Percentiles rank a stretch among this genome's conserved stretches.
These are phyloP conservation scores for Cosmorhoe ocellata DNA, from an alignment of 2,888 invertebrate genomes.

Conservation along the genomic window DNA sequence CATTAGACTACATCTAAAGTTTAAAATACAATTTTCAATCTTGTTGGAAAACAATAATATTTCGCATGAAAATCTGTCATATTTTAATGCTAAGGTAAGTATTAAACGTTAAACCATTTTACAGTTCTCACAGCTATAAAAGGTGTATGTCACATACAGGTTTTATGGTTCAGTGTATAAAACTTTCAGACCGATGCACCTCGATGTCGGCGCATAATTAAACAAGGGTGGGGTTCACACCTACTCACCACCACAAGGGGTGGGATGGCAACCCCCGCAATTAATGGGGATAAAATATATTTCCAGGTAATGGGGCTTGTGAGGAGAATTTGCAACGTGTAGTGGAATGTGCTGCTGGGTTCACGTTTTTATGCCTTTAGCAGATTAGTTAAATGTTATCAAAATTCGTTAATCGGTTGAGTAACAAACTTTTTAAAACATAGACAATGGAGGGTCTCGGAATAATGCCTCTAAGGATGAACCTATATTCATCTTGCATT, in stretches of 20 bases:
- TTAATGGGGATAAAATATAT: constrained; percentile 26
- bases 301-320: constrained; percentile 6
- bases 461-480: no score
- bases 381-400: no score
- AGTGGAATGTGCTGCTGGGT: constrained; percentile 6
- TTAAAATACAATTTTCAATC: no score
- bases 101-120: no score
- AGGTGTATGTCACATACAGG: neutral
- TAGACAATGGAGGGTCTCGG: no score
- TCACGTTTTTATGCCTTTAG: neutral
- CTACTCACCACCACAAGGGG: constrained; percentile 35
- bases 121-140: neutral
- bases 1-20: no score
- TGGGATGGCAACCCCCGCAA: constrained; percentile 24
- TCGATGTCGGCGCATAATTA: constrained; percentile 60
- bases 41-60: no score
- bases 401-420: no score
- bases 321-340: constrained; percentile 15
- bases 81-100: no score
- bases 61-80: no score
- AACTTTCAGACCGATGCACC: constrained; percentile 55
- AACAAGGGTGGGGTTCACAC: constrained; percentile 42
- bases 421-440: no score
- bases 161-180: constrained; percentile 32
- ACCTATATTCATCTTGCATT: no score